Conservation (phyloP, 2,797 vertebrate species). For the Bovichtus variegatus region DNA sequence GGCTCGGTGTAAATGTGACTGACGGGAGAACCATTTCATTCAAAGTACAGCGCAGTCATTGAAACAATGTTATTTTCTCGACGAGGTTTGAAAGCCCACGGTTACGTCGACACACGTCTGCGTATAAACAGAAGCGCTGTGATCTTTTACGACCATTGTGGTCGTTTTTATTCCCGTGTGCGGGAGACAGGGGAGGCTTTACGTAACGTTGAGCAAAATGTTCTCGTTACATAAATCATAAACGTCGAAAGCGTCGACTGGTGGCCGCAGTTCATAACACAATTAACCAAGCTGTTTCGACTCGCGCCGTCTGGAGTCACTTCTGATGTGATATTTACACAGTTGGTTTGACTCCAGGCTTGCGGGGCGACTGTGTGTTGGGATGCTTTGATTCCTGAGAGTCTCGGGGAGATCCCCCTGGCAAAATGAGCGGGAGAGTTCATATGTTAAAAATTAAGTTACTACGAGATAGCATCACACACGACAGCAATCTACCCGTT, state of each 20-base stretch:
- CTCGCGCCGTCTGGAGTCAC: too few relatives aligned
- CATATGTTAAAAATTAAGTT: background rate
- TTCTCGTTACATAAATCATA: conserved; percentile 73
- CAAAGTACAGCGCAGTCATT: conserved; percentile 75
- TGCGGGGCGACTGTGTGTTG: background rate
- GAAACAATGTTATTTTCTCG: conserved; percentile 47
- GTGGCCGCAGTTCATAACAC: background rate
- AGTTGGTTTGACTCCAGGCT: background rate
- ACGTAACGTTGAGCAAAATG: conserved; percentile 66
- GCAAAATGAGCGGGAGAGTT: background rate
- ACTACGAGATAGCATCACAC: too few relatives aligned
- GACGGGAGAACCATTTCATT: conserved; percentile 81
- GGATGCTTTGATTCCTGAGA: background rate
- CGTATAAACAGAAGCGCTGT: background rate
- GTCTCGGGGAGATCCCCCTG: background rate
- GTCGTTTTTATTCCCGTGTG: background rate
- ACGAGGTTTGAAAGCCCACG: conserved; percentile 6
- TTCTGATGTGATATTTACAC: background rate
- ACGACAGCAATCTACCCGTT: background rate
- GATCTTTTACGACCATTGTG: background rate
- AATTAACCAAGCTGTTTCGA: background rate
- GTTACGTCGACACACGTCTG: background rate
- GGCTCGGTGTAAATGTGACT: conserved; percentile 73
- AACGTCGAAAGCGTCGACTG: conserved; percentile 34
- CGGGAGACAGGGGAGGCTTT: conserved; percentile 30